Evolutionary conservation across 2,797 vertebrate genomes (phyloP), one percentile per base, ranked within the genome.

Genomic region (Oryzias dopingdopingensis): DNA sequence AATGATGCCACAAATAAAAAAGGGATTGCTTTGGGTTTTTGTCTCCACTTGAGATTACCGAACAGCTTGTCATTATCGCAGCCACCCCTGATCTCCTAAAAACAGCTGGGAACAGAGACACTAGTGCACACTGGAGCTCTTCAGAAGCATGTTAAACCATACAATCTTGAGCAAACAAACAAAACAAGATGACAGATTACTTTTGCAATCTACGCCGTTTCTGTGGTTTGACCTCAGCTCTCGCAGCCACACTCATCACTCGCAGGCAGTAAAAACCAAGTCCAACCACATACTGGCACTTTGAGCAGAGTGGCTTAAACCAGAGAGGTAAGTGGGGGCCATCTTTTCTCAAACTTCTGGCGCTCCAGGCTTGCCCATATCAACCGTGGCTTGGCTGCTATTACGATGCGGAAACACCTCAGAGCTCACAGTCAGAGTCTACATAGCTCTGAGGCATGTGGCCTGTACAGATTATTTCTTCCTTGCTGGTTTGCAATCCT

Each of bases 41-140:
- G 18, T 37, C 32, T 37, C 10, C 32, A 37, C 12, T 37, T 37
- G 10, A 37, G 10, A 37, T 37, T 10, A 12, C 10, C 52, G 49
- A 49, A 14, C 49, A 67, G 46, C 23, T 71, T 49, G 63, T 73
- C 44, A 46, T 56, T 57, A 32, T 37, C 4, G 1, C 54, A 77
- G 58, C 59, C 45, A 49, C 45, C 58, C 62, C 66, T 77, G 77
- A 81, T 76, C 73, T 71, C 72, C 44, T 74, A 67, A 76, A 72
- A 58, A 56, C 46, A 62, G 48, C 71, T 56, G 42, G 44, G 40
- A 20, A 43, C 62, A 60, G 49, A 69, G 37, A 49, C 53, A 67
- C 58, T 47, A 6, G 26, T 29, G 26, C 47, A 53, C 59, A 49
- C 56, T 62, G 29, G 22, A 14, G 18, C 18, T 1, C 18, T 18